A percentile compares a stretch with the other conserved stretches of the same genome.
phyloP scores from a whole-genome alignment of 2,888 invertebrate species.

The Pseudococcus jackbeardsleyi region DNA sequence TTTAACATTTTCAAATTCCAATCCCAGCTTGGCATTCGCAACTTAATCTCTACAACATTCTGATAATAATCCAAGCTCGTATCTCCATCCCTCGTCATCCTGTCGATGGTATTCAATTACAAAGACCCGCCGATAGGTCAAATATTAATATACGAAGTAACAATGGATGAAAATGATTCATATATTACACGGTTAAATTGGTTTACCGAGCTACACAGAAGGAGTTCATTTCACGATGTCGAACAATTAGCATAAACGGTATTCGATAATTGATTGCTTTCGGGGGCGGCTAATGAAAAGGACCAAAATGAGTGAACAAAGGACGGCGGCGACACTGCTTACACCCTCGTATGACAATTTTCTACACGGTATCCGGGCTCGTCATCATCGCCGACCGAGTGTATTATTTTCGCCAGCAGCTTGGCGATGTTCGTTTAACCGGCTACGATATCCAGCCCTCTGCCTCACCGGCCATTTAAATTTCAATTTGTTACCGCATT shows the following conservation, averaged over 20 bases:
- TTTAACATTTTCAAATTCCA: too few relatives aligned
- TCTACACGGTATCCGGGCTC: background rate
- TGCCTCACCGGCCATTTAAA: background rate
- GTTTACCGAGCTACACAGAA: background rate
- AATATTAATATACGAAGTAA: slow-evolving; percentile 18
- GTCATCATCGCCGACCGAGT: background rate
- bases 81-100: too few relatives aligned
- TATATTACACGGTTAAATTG: slow-evolving; percentile 41
- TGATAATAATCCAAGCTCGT: background rate
- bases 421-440: slow-evolving; percentile 2
- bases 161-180: slow-evolving; percentile 28
- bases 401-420: slow-evolving; percentile 15
- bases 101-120: background rate
- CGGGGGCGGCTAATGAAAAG: slow-evolving; percentile 14
- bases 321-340: background rate
- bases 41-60: background rate
- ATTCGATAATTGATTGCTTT: slow-evolving; percentile 55
- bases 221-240: slow-evolving; percentile 26
- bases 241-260: slow-evolving; percentile 52
- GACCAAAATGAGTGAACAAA: slow-evolving; percentile 38
- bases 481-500: slow-evolving; percentile 37
- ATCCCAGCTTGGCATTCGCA: too few relatives aligned
- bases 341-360: slow-evolving; percentile 10
- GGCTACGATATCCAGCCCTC: background rate
- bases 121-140: slow-evolving; percentile 8